A percentile compares a stretch with the other conserved stretches of the same genome.
These are phyloP conservation scores for Peromyscus nudipes DNA, from an alignment of 2,797 vertebrate species.

Conservation along the genomic window DNA sequence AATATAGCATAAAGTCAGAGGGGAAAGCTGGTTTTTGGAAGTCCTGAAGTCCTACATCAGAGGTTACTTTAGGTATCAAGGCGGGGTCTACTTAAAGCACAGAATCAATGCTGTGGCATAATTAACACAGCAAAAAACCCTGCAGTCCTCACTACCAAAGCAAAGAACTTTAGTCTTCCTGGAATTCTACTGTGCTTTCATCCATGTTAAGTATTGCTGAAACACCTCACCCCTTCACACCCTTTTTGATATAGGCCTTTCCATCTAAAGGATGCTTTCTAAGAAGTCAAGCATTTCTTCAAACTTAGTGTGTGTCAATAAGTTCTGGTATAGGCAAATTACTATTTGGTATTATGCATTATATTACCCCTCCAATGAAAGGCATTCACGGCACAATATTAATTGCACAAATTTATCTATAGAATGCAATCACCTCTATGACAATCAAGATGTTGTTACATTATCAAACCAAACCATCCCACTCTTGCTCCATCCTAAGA, in stretches of 20 bases:
- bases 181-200: neutral
- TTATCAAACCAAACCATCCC: neutral
- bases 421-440: neutral
- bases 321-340: neutral
- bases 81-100: neutral
- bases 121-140: neutral
- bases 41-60: neutral
- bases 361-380: neutral
- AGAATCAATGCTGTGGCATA: neutral
- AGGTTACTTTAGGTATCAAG: neutral
- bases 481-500: neutral
- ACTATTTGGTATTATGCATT: neutral
- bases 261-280: neutral
- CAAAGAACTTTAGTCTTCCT: neutral
- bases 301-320: neutral
- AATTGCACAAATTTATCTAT: neutral
- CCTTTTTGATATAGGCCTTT: neutral
- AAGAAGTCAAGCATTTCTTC: neutral
- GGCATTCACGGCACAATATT: neutral
- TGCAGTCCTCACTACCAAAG: neutral
- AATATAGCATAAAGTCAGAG: neutral
- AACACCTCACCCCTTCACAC: neutral
- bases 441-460: neutral
- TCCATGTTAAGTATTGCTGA: neutral
- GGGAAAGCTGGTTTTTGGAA: constrained; percentile 20